Evolutionary conservation across 1,140 invertebrate genomes (phyloP), one percentile per base, ranked within the genome.

Genomic region (Drosophila guanche): DNA sequence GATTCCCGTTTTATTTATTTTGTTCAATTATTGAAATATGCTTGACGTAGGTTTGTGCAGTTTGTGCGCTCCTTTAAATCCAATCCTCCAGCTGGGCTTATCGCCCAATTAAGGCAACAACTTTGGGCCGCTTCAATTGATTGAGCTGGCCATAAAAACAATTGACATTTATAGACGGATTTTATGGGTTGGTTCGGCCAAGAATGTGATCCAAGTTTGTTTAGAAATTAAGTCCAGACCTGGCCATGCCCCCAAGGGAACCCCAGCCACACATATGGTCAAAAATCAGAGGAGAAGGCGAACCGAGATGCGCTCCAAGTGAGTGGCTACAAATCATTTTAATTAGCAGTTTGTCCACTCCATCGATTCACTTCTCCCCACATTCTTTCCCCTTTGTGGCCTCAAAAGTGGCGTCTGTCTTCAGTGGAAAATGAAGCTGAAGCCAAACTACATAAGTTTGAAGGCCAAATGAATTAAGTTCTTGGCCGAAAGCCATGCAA

Each of bases 311-410:
- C 33, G 10, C 4, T 14, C 46, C 51, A 2, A 25, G 47, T 12
- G 51, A 54, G 67, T 53, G 61, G 43, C 47, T 23, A 77, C 86
- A 80, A 85, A 85, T 85, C 77, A 86, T 86, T 86, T 80, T 77
- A 76, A 86, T 85, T 85, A 86, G 80, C 81, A 80, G 85, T 63
- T 48, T 50, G 59, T 45, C 45, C 59, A 43, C 47, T 56, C 73
- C 62, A 81, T 80, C 67, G 76, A 85, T 80, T 63, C 70, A 12
- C 20, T 45, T 6, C 25, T 25, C 29, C 23, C 16, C 0, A 20
- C 16, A 20, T 20, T 20, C 16, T 40, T 33, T 37, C n/a, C 37
- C 1, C 5, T 27, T 54, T 5, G 8, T 12, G 16, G 0, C 16
- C 5, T 54, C 73, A 70, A 76, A 70, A 60, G 68, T 57, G 33